A percentile compares a stretch with the other conserved stretches of the same genome.
phyloP scores from a whole-genome alignment of 2,113 vertebrate genomes.

The Petrocephalus zakoni region DNA sequence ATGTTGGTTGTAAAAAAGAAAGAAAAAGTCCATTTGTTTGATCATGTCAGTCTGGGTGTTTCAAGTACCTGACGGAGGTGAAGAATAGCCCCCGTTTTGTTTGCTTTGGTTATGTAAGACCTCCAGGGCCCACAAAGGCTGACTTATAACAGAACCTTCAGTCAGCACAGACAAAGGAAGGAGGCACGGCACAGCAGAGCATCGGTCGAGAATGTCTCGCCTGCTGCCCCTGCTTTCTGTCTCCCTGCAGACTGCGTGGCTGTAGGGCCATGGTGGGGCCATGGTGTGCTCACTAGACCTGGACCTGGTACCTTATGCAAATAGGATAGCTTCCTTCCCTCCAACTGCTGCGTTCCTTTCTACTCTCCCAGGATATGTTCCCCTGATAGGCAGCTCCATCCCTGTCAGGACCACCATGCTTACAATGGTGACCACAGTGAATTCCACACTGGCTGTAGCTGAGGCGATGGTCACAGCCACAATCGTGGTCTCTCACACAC shows the following conservation, averaged over 20 bases:
- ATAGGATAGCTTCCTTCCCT: not conserved
- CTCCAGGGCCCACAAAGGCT: not conserved
- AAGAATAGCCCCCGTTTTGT: not conserved
- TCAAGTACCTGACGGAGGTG: not conserved
- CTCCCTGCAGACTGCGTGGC: not conserved
- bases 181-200: not conserved
- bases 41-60: slow-evolving; percentile 5
- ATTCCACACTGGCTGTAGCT: not conserved
- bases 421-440: not conserved
- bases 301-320: not conserved
- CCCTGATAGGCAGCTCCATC: not conserved
- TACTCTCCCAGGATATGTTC: not conserved
- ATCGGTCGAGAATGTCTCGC: not conserved
- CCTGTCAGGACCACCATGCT: not conserved
- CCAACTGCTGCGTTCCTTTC: slow-evolving; percentile 5
- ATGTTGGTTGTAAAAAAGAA: not conserved
- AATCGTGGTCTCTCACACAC: not conserved
- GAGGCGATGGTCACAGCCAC: not conserved
- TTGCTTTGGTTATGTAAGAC: not conserved
- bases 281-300: slow-evolving; percentile 20
- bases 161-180: not conserved
- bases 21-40: not conserved
- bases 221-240: not conserved
- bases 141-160: not conserved
- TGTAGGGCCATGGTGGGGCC: slow-evolving; percentile 7